Base-by-base conservation (phyloP, 2,113 vertebrate genomes). In the Ictalurus furcatus region DNA sequence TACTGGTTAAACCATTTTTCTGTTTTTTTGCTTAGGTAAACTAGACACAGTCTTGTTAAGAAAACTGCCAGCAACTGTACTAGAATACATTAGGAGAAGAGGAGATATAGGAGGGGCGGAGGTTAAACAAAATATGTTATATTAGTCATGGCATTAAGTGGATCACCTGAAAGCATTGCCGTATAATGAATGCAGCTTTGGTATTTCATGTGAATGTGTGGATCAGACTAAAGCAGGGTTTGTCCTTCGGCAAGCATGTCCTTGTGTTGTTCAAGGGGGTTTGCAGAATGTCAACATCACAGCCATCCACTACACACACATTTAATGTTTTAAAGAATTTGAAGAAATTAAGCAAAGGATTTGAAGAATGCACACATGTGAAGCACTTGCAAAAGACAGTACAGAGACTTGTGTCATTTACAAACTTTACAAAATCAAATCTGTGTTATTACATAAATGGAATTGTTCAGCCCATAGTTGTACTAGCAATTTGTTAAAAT, bases 141-240 rank as follows among this genome's bases (percentile, higher is more conserved):
- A 52, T 81, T 80, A 67, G 59, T 58, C 48, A 25, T 59, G 87
- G 52, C 44, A 74, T 84, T 84, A 73, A 30, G 40, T 63, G 69
- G 34, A 88, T 54, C 87, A 88, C 28, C 67, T 88, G 81, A 88
- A 88, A 63, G 69, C 63, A 37, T 23, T 63, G 67, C 25, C 2
- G 17, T 19, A 21, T 84, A 88, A 88, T 88, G 61, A 88, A 88
- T 88, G 56, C 87, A 78, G 87, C 37, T 34, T 23, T 63, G 69
- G 81, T 76, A 88, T 88, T 88, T 88, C 69, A 80, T 48, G 67
- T 84, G 87, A 84, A 88, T 84, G 80, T 48, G 67, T 14, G 11
- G 17, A 28, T 81, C 34, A 74, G 25, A 73, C 52, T 84, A 28
- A 82, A 83, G 30, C 65, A 73, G 83, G 13, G 52, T 30, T 59